These are phyloP conservation scores for Imbricaverruca yamaguchii DNA, from an alignment of 2,888 invertebrate genomes.

Conservation along the genomic window DNA sequence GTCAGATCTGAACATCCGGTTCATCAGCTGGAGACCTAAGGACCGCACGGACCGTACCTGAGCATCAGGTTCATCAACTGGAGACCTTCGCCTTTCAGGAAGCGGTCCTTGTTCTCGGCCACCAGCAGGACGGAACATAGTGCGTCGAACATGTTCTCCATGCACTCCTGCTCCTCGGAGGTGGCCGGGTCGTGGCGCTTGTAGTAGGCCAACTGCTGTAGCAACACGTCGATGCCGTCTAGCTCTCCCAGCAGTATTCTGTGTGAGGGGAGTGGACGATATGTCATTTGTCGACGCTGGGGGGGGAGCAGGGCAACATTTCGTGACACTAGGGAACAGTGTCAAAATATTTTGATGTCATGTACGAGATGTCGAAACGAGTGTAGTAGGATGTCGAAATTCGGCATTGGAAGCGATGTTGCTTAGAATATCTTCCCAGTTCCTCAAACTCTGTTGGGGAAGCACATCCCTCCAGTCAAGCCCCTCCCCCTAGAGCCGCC, in stretches of 20 bases:
- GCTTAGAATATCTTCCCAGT: too few relatives aligned
- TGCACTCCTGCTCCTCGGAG: slow-evolving; percentile 91
- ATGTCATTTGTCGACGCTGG: too few relatives aligned
- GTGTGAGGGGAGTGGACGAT: not conserved
- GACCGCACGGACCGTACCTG: slow-evolving; percentile 45
- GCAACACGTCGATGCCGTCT: slow-evolving; percentile 90
- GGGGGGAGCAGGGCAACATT: too few relatives aligned
- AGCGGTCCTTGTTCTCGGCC: slow-evolving; percentile 77
- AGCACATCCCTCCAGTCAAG: too few relatives aligned
- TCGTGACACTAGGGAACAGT: too few relatives aligned
- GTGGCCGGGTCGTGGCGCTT: slow-evolving; percentile 87
- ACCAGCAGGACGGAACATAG: slow-evolving; percentile 89
- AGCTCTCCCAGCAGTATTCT: slow-evolving; percentile 66
- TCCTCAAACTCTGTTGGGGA: too few relatives aligned
- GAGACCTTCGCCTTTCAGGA: slow-evolving; percentile 91
- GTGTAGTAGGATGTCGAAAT: too few relatives aligned
- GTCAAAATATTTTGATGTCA: too few relatives aligned
- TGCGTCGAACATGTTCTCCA: slow-evolving; percentile 97
- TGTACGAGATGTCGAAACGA: too few relatives aligned
- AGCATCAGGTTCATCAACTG: slow-evolving; percentile 99
- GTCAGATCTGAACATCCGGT: not conserved
- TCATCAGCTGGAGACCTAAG: not conserved
- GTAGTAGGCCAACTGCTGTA: slow-evolving; percentile 90
- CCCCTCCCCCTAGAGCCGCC: too few relatives aligned
- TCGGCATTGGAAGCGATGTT: too few relatives aligned